Conservation (phyloP, 2,113 vertebrate species). For the Aegithalos caudatus region DNA sequence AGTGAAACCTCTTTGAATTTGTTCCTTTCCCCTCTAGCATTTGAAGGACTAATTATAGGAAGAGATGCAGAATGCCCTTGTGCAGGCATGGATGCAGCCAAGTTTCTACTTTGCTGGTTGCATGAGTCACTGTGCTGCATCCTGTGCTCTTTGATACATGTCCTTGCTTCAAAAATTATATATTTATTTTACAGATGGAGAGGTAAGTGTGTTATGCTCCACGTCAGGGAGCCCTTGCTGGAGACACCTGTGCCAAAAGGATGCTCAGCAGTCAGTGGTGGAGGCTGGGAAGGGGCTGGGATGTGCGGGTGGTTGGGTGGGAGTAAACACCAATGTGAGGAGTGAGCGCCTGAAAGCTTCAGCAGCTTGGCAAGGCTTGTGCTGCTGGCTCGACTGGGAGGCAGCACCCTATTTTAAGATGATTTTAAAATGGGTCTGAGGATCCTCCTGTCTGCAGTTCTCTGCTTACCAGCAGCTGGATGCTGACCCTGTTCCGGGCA, state of each 20-base stretch:
- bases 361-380: not conserved
- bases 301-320: not conserved
- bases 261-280: not conserved
- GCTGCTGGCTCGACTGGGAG: not conserved
- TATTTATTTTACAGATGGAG: slow-evolving; percentile 9
- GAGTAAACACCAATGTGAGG: not conserved
- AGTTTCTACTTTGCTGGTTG: slow-evolving; percentile 10
- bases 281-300: not conserved
- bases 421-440: not conserved
- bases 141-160: slow-evolving; percentile 19
- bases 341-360: not conserved
- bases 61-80: slow-evolving; percentile 40
- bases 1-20: slow-evolving; percentile 63
- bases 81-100: slow-evolving; percentile 26
- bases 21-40: slow-evolving; percentile 43
- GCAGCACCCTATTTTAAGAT: not conserved
- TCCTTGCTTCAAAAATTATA: not conserved
- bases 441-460: not conserved
- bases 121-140: slow-evolving; percentile 49
- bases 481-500: not conserved
- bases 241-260: not conserved
- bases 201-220: not conserved
- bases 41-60: slow-evolving; percentile 65
- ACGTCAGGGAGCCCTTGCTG: not conserved
- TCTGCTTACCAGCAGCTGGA: not conserved